These are phyloP conservation scores for Rhodophaea formosa DNA, from an alignment of 2,888 invertebrate genomes.

Conservation along the genomic window DNA sequence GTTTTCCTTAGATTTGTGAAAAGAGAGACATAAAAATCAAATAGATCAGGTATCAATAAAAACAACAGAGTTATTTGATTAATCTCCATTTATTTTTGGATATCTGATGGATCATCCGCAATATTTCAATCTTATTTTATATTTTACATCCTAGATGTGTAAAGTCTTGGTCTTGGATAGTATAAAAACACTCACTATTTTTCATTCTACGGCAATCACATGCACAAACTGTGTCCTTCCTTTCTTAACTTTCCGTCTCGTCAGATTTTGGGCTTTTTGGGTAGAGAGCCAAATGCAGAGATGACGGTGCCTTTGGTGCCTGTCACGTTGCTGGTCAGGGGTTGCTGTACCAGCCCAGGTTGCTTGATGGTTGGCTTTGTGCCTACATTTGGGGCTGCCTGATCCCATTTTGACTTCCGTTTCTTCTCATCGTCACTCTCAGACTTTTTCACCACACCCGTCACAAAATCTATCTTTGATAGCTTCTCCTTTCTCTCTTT, in stretches of 20 bases:
- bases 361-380: conserved; percentile 83
- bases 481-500: conserved; percentile 92
- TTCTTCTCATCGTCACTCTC: conserved; percentile 89
- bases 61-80: too few species aligned
- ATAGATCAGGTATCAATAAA: too few species aligned
- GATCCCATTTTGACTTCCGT: conserved; percentile 96
- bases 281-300: conserved; percentile 94
- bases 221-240: too few species aligned
- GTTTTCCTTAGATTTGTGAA: too few species aligned
- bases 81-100: too few species aligned
- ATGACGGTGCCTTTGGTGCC: conserved; percentile 96
- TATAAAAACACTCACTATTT: too few species aligned
- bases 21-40: too few species aligned
- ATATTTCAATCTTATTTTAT: too few species aligned
- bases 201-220: too few species aligned
- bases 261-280: conserved; percentile 87
- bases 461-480: conserved; percentile 91
- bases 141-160: too few species aligned
- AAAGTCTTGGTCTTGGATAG: too few species aligned
- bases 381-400: conserved; percentile 85
- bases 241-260: conserved; percentile 1
- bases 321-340: conserved; percentile 89
- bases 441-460: conserved; percentile 85
- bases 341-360: conserved; percentile 86
- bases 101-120: too few species aligned